Base-by-base conservation (phyloP, 37 sponge, comb jelly and placozoan genomes). In the Diacarnus erythraeanus region DNA sequence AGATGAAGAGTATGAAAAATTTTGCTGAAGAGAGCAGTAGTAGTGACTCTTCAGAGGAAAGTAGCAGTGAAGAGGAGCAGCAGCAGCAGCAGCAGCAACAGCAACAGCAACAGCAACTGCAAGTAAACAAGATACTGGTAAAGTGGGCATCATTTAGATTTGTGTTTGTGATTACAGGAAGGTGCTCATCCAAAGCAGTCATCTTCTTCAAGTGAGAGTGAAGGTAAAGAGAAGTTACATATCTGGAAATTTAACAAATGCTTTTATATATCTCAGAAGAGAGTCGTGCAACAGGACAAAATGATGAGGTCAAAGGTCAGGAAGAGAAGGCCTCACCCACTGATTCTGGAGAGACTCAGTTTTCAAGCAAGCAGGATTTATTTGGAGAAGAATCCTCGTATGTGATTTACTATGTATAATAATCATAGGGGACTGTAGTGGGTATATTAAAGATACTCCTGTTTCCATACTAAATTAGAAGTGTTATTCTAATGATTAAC, bases 361-460 rank as follows among this genome's bases (percentile, higher is more conserved):
- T 38, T 38, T 31, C 65, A 42, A 72, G 29, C 63, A 74, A 79
- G 18, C 75, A 79, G 54, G 75, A 86, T 34, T 67, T 86, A 1
- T 86, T 86, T 56, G 86, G 86, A 72, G 71, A 21, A 17, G 71
- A 77, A 1, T 79, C 86, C 2, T 77, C 72, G 72, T 86, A 64
- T 38, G 86, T 71, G 23, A 65, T n/a, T n/a, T n/a, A n/a, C n/a
- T n/a, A n/a, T n/a, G n/a, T n/a, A n/a, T n/a, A n/a, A n/a, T n/a
- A n/a, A n/a, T n/a, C n/a, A n/a, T n/a, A n/a, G n/a, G n/a, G n/a
- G n/a, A n/a, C n/a, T n/a, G n/a, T n/a, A n/a, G n/a, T n/a, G n/a
- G n/a, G n/a, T n/a, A n/a, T n/a, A n/a, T n/a, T n/a, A n/a, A n/a
- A n/a, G n/a, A n/a, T n/a, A n/a, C n/a, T n/a, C n/a, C n/a, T n/a